Base-by-base conservation (phyloP, 1,140 invertebrate species). In the Stegodyphus dumicola region DNA sequence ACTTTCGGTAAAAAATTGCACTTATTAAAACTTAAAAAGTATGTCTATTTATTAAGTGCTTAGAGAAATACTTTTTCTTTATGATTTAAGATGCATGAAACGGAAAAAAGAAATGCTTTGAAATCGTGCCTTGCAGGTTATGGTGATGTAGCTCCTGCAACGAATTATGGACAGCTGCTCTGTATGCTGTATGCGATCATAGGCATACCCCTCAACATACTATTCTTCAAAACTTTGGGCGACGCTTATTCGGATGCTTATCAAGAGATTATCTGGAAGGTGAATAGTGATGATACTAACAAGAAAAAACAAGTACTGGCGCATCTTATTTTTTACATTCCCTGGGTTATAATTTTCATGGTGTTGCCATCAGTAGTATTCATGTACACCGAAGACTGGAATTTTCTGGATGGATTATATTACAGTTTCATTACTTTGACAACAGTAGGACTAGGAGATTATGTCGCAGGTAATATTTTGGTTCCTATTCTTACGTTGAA, bases 381-480 rank as follows among this genome's bases (percentile, higher is more conserved):
- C 89, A 94, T 94, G 0, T 92, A 95, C 53, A 95, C 97, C 83
- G 97, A 98, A 91, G 93, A 93, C 1, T 98, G 97, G 97, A 93
- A 93, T 5, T 98, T 96, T 89, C 93, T 96, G 17, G 94, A 96
- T 65, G 93, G 95, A 0, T 92, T 98, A 64, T 98, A 98, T 90
- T 98, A 96, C 88, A 94, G 95, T n/a, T 98, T 97, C 90, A 95
- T 98, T 51, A 97, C 96, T 0, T 92, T 98, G 4, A 95, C 96
- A 0, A 98, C 97, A 11, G 97, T 98, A 88, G 97, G 97, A 18
- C 98, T 98, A 90, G 97, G 97, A 65, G 97, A 98, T 91, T 95
- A 94, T 88, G 96, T 98, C 18, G 96, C 96, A 88, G 95, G 95
- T 94, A 90, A 90, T 10, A 10, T 10, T 15, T 33, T 33, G 3